These are phyloP conservation scores for Catostomus latipinnis DNA, from an alignment of 2,797 vertebrate species.

Conservation along the genomic window DNA sequence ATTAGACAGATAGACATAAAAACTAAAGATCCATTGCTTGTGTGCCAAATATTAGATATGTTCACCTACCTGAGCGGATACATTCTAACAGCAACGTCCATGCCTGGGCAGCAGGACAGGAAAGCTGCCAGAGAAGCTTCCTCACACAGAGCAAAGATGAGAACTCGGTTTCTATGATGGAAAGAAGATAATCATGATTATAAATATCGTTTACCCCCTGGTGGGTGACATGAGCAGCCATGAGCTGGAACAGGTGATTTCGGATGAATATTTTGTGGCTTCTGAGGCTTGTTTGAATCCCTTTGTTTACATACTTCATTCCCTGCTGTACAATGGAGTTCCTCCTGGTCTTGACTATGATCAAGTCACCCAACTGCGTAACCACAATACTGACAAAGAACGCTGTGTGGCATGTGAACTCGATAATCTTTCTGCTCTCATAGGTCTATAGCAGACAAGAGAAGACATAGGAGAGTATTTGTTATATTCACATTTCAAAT, in stretches of 20 bases:
- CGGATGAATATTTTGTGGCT: too few species aligned
- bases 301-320: conserved; percentile 86
- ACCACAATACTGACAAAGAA: conserved; percentile 96
- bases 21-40: background rate
- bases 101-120: conserved; percentile 85
- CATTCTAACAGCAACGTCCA: conserved; percentile 86
- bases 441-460: conserved; percentile 81
- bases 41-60: background rate
- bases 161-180: conserved; percentile 89
- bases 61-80: conserved; percentile 92
- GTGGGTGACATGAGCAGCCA: background rate
- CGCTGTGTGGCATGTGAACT: conserved; percentile 96
- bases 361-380: conserved; percentile 95
- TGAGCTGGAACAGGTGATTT: background rate
- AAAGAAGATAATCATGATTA: background rate
- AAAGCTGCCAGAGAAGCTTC: conserved; percentile 95
- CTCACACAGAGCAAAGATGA: conserved; percentile 97
- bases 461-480: background rate
- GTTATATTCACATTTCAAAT: background rate
- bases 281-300: too few species aligned
- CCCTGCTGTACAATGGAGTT: conserved; percentile 97
- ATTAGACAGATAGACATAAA: background rate
- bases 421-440: conserved; percentile 93
- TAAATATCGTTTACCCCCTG: background rate
- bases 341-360: conserved; percentile 97